Base-by-base conservation (phyloP, 2,113 vertebrate genomes). In the Emydura subglobosa region DNA sequence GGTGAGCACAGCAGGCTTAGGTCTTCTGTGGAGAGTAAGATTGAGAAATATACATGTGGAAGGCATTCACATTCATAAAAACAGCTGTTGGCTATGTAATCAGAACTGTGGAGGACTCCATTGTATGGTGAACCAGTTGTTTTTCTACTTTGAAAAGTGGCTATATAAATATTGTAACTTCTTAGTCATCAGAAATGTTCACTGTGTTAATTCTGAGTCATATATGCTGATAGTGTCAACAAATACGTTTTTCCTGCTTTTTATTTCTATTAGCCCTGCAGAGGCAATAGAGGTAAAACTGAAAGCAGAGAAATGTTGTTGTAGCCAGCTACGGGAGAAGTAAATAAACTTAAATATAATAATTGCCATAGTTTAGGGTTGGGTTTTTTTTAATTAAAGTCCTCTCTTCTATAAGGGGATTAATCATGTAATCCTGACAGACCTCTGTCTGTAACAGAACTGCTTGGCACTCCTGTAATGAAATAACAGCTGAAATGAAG, bases 101-200 rank as follows among this genome's bases (percentile, higher is more conserved):
- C 0, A 1, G 19, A 51, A 57, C 2, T 44, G 42, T 3, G 12
- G 1, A 81, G 1, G 1, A 24, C 11, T 61, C 3, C 39, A 1
- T 34, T 79, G 55, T 53, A 12, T 44, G 8, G 2, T 79, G 4
- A 53, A 44, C 65, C 34, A 21, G 4, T 22, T 72, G 39, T 72
- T 39, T 39, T 34, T 27, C 44, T 44, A 85, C 2, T 82, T 88
- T 50, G 1, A 49, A 29, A 3, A 57, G 10, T 57, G 42, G 21
- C 3, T 0, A 4, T 57, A 22, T 65, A 54, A 89, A 68, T 87
- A 55, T 76, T 92, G 90, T 83, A 9, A 42, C 24, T 76, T 76
- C 74, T 76, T 42, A 44, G 22, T 76, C 61, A 68, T 68, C 16
- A 68, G 61, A 68, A 68, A 7, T 68, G 61, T 68, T n/a, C 72